phyloP scores from a whole-genome alignment of 2,113 vertebrate species.

The Lycaon pictus region DNA sequence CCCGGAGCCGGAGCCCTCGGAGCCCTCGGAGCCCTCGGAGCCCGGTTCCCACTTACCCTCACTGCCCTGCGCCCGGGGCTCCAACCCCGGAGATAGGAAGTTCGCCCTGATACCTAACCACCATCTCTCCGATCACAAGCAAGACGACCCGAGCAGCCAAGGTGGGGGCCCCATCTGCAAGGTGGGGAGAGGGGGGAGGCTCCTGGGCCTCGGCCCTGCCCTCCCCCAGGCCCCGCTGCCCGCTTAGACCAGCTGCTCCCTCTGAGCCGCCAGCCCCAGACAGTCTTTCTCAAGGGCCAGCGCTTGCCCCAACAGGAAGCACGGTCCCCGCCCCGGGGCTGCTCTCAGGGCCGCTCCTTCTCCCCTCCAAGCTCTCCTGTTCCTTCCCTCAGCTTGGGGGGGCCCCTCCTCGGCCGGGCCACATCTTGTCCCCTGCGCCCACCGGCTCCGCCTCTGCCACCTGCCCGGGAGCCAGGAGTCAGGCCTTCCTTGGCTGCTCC shows the following conservation, averaged over 20 bases:
- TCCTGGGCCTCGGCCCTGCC: background rate
- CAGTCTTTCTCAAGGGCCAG: conserved; percentile 74
- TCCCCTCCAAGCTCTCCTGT: background rate
- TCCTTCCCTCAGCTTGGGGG: background rate
- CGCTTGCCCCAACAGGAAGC: conserved; percentile 76
- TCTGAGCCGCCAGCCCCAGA: conserved; percentile 30
- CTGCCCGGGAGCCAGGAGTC: background rate
- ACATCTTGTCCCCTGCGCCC: background rate
- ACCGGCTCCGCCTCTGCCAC: background rate
- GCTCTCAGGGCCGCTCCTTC: conserved; percentile 45
- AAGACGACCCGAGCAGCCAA: conserved; percentile 37
- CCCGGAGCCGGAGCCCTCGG: background rate
- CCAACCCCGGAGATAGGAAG: conserved; percentile 47
- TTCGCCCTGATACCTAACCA: conserved; percentile 39
- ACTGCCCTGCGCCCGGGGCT: background rate
- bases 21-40: background rate
- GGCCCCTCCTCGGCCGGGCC: background rate
- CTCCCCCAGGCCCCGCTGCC: background rate
- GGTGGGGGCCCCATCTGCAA: background rate
- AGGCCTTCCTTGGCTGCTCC: background rate
- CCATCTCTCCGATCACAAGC: conserved; percentile 39
- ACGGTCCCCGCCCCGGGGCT: conserved; percentile 41
- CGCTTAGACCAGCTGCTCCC: conserved; percentile 57
- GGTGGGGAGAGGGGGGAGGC: background rate
- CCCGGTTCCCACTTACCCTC: background rate